Base-by-base conservation (phyloP, 2,888 invertebrate genomes). In the Spisula subtruncata region DNA sequence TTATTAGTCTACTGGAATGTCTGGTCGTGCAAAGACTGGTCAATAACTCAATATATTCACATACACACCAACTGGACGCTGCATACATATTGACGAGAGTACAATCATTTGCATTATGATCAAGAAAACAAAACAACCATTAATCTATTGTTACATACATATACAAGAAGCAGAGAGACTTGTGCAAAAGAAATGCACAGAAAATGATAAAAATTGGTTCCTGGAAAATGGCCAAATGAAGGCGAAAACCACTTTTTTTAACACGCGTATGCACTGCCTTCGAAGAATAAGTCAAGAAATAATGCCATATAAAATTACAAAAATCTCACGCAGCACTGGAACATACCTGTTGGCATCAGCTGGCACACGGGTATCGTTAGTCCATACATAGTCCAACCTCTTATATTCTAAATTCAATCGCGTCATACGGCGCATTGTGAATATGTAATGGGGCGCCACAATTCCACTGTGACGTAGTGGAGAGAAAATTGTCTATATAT, bases 21-120 rank as follows among this genome's bases (percentile, higher is more conserved):
- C 85, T 54, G 85, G 51, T 85, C 35, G 56, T 66, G 66, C 25
- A 75, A 80, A 41, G 54, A 80, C 66, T 90, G 85, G 87, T 87
- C 90, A 90, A 90, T 90, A 90, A 90, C 79, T 90, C 90, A 87
- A 90, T 90, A 90, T 87, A 86, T 79, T 85, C 41, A 75, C 85
- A 41, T 79, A 66, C 16, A 41, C 83, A 66, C 16, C 56, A 54
- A 83, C 71, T 86, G 85, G 85, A 82, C 81, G 85, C 29, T 86
- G 85, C 85, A 86, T 81, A 89, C 51, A 71, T 32, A 89, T 86
- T 56, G 85, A 79, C 85, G 54, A 35, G 85, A 85, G 85, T 79
- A 80, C 85, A 85, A 25, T 20, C 41, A 85, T 56, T 60, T 80
- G 35, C 48, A 51, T 51, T 71, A 85, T 80, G 85, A 48, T 32